phyloP scores from a whole-genome alignment of 2,113 vertebrate genomes.

The Delphinapterus leucas region DNA sequence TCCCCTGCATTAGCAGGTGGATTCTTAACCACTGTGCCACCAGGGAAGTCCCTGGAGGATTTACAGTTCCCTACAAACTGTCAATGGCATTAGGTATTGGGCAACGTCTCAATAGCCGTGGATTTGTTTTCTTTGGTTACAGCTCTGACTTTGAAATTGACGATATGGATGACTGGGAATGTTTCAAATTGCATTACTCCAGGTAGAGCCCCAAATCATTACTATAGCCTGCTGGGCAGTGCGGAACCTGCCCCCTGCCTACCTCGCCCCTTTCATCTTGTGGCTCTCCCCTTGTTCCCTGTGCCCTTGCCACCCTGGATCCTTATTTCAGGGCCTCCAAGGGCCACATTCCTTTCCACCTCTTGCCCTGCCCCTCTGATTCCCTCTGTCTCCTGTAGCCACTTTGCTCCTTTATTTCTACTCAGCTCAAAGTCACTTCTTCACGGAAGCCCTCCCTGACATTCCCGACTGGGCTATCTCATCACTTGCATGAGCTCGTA shows the following conservation, averaged over 20 bases:
- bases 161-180: background rate
- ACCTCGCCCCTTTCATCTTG: fast-evolving
- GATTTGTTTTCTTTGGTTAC: background rate
- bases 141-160: slow-evolving; percentile 31
- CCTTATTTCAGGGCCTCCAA: background rate
- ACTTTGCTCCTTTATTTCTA: background rate
- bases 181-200: background rate
- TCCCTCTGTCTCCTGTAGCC: background rate
- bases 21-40: no score
- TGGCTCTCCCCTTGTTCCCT: background rate
- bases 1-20: no score
- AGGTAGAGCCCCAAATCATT: background rate
- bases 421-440: background rate
- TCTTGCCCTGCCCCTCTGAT: background rate
- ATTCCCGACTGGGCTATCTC: background rate
- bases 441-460: background rate
- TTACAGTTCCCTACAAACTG: background rate
- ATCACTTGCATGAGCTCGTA: background rate
- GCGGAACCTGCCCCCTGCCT: background rate
- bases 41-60: background rate
- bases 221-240: no score
- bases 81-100: background rate
- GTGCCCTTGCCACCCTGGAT: background rate
- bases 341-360: background rate
- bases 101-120: background rate